phyloP scores from a whole-genome alignment of 2,888 invertebrate genomes.

The Epicampocera succincta region DNA sequence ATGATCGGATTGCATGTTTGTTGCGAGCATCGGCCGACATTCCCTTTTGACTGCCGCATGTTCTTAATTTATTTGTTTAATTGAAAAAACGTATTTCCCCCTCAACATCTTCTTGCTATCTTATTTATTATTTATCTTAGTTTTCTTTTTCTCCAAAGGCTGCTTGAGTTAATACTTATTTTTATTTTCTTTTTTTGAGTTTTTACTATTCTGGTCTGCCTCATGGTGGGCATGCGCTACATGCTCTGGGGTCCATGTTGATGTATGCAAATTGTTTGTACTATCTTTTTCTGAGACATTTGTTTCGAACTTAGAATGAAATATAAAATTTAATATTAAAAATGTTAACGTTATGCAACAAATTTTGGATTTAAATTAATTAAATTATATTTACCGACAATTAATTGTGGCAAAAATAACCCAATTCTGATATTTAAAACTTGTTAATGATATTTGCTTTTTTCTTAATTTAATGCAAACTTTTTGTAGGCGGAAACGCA shows the following conservation, averaged over 20 bases:
- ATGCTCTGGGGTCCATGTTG: slow-evolving; percentile 39
- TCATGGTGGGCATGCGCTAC: slow-evolving; percentile 66
- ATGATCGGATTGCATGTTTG: slow-evolving; percentile 71
- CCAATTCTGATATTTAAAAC: too few relatives aligned
- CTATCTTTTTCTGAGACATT: slow-evolving; percentile 22
- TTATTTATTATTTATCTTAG: slow-evolving; percentile 53
- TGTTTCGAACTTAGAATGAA: slow-evolving; percentile 28
- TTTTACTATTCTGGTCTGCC: slow-evolving; percentile 34
- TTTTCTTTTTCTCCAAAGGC: slow-evolving; percentile 24
- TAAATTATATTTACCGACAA: too few relatives aligned
- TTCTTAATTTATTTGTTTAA: slow-evolving; percentile 79
- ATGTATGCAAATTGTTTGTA: slow-evolving; percentile 22
- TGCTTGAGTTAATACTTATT: background rate
- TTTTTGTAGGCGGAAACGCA: too few relatives aligned
- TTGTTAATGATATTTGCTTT: too few relatives aligned
- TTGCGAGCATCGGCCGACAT: slow-evolving; percentile 55
- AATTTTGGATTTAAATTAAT: too few relatives aligned
- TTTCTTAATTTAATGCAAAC: too few relatives aligned
- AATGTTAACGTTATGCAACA: too few relatives aligned
- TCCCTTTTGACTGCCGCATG: slow-evolving; percentile 68
- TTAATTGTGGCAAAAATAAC: too few relatives aligned
- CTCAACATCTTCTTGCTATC: slow-evolving; percentile 29
- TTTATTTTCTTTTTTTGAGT: background rate
- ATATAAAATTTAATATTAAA: too few relatives aligned
- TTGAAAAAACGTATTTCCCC: slow-evolving; percentile 78